These are phyloP conservation scores for Prinia subflava DNA, from an alignment of 2,113 vertebrate species.

Conservation along the genomic window DNA sequence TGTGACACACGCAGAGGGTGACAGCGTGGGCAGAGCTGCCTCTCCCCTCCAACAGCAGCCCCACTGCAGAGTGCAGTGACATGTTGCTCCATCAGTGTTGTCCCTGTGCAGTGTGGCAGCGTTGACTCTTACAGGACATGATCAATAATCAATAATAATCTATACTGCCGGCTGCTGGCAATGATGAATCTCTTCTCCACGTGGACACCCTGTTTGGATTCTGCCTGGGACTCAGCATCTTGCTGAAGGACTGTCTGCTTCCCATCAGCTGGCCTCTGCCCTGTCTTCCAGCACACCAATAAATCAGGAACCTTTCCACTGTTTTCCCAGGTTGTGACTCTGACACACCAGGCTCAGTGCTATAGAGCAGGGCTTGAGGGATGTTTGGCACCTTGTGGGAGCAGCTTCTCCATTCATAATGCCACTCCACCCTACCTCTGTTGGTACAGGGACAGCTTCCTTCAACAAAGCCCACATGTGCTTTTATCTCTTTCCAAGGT, in stretches of 20 bases:
- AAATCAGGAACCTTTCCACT: not conserved
- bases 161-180: not conserved
- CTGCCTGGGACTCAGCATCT: not conserved
- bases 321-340: not conserved
- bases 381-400: not conserved
- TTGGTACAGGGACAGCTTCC: not conserved
- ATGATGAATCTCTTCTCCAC: not conserved
- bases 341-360: not conserved
- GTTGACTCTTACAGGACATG: not conserved
- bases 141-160: not conserved
- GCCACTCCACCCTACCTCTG: not conserved
- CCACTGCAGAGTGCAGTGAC: rapidly evolving
- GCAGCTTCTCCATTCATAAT: not conserved
- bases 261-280: not conserved
- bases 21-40: not conserved
- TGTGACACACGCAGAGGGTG: not conserved
- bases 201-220: not conserved
- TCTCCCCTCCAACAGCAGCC: not conserved
- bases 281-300: not conserved
- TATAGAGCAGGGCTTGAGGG: not conserved
- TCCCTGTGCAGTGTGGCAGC: not conserved
- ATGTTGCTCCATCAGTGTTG: not conserved
- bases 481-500: not conserved
- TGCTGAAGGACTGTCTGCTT: not conserved
- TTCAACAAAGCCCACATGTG: not conserved